Evolutionary conservation across 1,140 invertebrate genomes (phyloP).

Genomic region (Drosophila auraria): DNA sequence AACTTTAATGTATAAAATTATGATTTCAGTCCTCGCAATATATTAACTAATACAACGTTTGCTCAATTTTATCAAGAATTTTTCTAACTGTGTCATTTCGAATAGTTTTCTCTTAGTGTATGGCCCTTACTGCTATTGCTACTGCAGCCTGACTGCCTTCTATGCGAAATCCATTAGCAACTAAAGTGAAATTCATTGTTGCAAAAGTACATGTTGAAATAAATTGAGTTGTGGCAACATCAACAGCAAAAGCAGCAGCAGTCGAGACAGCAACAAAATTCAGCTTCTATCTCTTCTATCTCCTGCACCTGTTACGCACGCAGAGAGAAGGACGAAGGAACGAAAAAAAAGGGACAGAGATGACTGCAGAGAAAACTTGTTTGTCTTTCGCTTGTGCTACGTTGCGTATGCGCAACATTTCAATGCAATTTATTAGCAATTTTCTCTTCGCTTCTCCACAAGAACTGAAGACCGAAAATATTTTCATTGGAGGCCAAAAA

Average conservation of each 20-base stretch:
- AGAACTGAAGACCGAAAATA: constrained; percentile 13
- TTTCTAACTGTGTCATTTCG: background rate
- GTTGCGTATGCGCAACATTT: constrained; percentile 73
- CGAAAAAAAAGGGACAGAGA: constrained; percentile 4
- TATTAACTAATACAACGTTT: background rate
- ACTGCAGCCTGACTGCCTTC: constrained; percentile 59
- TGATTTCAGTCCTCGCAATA: background rate
- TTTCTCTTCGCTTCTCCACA: constrained; percentile 15
- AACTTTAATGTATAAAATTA: background rate
- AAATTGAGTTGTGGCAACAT: constrained; percentile 79
- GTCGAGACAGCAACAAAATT: constrained; percentile 48
- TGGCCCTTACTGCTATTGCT: constrained; percentile 5
- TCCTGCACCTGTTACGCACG: constrained; percentile 75
- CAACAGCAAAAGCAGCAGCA: constrained; percentile 43
- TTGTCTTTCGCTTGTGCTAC: constrained; percentile 66
- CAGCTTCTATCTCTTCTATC: constrained; percentile 29
- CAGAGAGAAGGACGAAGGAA: constrained; percentile 35
- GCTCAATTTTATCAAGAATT: background rate
- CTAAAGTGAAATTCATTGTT: constrained; percentile 84
- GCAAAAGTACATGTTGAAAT: constrained; percentile 83
- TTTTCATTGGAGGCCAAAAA: constrained; percentile 23
- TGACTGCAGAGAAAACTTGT: constrained; percentile 7
- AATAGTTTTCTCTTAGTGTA: background rate
- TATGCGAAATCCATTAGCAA: constrained; percentile 81
- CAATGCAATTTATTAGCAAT: constrained; percentile 73